Conservation (phyloP, 2,113 vertebrate genomes). For the Cyphotilapia sp. region DNA sequence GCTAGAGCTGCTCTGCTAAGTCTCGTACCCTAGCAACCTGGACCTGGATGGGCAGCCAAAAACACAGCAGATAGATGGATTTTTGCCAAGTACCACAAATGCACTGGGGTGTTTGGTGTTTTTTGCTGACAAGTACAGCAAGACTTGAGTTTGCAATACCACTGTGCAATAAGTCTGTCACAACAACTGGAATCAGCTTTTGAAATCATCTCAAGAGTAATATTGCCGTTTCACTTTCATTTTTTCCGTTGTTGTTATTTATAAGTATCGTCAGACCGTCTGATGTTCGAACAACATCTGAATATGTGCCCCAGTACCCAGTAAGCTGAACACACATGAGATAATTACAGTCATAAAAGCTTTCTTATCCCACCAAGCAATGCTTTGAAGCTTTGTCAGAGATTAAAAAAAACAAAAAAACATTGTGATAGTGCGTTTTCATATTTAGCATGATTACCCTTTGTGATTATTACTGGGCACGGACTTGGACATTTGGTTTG, state of each 20-base stretch:
- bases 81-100: conserved; percentile 2
- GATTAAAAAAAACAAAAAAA: fast-evolving
- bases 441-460: background rate
- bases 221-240: background rate
- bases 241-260: background rate
- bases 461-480: background rate
- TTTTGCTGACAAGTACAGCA: background rate
- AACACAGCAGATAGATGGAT: background rate
- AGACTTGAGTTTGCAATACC: background rate
- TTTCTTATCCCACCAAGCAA: background rate
- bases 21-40: background rate
- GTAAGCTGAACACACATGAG: background rate
- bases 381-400: background rate
- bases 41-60: background rate
- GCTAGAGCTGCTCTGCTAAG: background rate
- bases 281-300: background rate
- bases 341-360: background rate
- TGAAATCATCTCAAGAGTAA: background rate
- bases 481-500: background rate
- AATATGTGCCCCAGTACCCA: background rate
- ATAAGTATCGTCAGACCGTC: background rate
- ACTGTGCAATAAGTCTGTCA: background rate
- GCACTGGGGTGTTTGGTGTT: background rate
- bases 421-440: background rate
- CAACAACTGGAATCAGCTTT: background rate